phyloP scores from a whole-genome alignment of 1,140 invertebrate genomes.

The Drosophila persimilis region DNA sequence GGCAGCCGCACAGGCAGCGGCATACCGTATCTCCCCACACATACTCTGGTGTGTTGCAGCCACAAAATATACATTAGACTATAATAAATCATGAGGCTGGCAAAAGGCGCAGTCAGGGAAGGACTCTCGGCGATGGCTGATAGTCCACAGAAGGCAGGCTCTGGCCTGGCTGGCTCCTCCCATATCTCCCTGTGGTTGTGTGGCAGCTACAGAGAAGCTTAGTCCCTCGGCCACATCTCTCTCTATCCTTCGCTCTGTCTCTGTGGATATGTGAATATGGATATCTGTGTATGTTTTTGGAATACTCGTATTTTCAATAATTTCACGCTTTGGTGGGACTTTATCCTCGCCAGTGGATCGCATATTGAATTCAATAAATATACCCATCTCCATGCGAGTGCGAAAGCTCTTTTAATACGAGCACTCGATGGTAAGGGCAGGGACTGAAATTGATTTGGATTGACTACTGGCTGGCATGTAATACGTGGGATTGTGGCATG shows the following conservation, averaged over 20 bases:
- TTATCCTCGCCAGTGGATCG: constrained; percentile 40
- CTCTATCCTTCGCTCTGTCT: not conserved
- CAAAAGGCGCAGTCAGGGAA: constrained; percentile 43
- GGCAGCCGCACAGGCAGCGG: constrained; percentile 20
- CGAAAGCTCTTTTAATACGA: constrained; percentile 56
- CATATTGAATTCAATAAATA: constrained; percentile 78
- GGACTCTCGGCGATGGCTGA: constrained; percentile 23
- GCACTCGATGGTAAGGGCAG: constrained; percentile 25
- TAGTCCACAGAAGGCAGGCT: constrained; percentile 21
- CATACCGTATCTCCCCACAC: not conserved
- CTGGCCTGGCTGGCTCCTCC: not conserved
- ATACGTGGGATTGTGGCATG: constrained; percentile 75
- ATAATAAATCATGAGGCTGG: constrained; percentile 74
- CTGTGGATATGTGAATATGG: not conserved
- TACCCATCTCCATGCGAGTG: constrained; percentile 24
- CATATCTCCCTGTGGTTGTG: too few relatives aligned
- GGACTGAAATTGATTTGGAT: constrained; percentile 61
- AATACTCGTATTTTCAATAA: constrained; percentile 65
- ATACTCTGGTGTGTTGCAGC: constrained; percentile 31
- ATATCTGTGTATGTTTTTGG: constrained; percentile 5
- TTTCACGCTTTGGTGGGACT: constrained; percentile 68
- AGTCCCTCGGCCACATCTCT: too few relatives aligned
- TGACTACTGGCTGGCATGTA: constrained; percentile 55
- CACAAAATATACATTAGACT: constrained; percentile 77
- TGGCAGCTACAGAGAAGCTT: too few relatives aligned